Conservation (phyloP, 1,140 invertebrate species). For the Habropoda laboriosa region DNA sequence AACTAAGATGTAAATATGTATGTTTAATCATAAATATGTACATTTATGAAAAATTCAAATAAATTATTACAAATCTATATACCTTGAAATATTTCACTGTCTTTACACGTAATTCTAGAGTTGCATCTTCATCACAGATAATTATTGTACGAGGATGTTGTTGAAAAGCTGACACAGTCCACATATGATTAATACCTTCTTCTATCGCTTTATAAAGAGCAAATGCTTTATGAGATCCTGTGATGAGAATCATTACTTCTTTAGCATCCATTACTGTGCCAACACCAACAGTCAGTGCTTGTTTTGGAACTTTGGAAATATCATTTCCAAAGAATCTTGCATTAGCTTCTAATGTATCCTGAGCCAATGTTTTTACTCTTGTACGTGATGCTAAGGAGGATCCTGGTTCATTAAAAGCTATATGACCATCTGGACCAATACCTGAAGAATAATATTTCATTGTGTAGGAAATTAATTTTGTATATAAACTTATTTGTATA, state of each 20-base stretch:
- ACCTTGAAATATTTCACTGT: constrained; percentile 99
- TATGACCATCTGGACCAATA: constrained; percentile 99
- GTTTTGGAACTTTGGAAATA: constrained; percentile 93
- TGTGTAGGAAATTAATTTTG: background rate
- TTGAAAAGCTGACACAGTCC: constrained; percentile 99
- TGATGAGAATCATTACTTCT: constrained; percentile 99
- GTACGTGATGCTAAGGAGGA: constrained; percentile 96
- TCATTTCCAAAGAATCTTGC: constrained; percentile 98
- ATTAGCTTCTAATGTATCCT: constrained; percentile 98
- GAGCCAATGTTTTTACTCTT: constrained; percentile 96
- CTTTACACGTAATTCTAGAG: constrained; percentile 97
- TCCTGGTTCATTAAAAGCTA: constrained; percentile 99
- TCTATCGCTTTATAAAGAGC: constrained; percentile 98
- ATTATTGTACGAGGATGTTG: constrained; percentile 95
- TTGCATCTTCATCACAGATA: constrained; percentile 99
- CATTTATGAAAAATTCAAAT: background rate
- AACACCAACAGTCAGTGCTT: constrained; percentile 98
- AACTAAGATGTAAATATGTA: constrained; percentile 3
- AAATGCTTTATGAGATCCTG: constrained; percentile 98
- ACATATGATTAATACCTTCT: constrained; percentile 99
- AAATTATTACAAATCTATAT: constrained; percentile 16
- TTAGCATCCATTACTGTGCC: constrained; percentile 99
- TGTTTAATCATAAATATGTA: background rate
- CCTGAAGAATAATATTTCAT: constrained; percentile 81
- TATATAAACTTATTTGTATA: constrained; percentile 4